phyloP scores from a whole-genome alignment of 2,888 invertebrate genomes.

The Ptychoptera albimana region DNA sequence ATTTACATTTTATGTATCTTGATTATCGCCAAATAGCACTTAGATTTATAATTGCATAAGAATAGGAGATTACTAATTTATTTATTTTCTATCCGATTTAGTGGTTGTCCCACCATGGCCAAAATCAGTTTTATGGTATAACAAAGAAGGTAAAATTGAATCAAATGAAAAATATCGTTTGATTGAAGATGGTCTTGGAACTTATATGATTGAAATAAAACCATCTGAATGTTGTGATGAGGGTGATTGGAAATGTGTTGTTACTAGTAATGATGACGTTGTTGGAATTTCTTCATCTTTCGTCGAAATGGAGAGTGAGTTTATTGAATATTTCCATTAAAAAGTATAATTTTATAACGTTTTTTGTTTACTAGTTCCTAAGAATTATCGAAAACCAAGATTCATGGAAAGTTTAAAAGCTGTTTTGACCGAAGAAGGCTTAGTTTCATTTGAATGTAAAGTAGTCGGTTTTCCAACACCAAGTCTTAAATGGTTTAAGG shows the following conservation, averaged over 20 bases:
- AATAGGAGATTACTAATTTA: background rate
- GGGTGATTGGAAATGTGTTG: conserved; percentile 83
- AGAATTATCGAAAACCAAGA: conserved; percentile 75
- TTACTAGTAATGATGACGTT: conserved; percentile 56
- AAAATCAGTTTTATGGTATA: conserved; percentile 68
- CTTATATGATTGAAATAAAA: conserved; percentile 58
- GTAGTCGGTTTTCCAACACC: conserved; percentile 87
- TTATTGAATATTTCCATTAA: conserved; percentile 3
- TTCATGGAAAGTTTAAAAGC: conserved; percentile 85
- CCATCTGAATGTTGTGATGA: conserved; percentile 66
- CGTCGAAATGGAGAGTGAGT: conserved; percentile 63
- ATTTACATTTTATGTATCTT: conserved; percentile 6
- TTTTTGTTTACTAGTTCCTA: conserved; percentile 62
- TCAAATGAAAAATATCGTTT: conserved; percentile 52
- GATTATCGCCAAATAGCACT: conserved; percentile 11
- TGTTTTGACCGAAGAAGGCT: conserved; percentile 75
- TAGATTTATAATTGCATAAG: background rate
- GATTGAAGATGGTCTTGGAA: conserved; percentile 69
- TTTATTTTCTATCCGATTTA: conserved; percentile 18
- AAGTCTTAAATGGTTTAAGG: conserved; percentile 77
- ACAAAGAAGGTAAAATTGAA: conserved; percentile 64
- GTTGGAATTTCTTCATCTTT: conserved; percentile 59
- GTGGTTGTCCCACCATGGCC: conserved; percentile 79
- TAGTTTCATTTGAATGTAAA: conserved; percentile 86
- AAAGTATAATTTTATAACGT: background rate